A percentile compares a stretch with the other conserved stretches of the same genome.
Conservation (phyloP, 2,113 vertebrate genomes). For the Sorex araneus region DNA sequence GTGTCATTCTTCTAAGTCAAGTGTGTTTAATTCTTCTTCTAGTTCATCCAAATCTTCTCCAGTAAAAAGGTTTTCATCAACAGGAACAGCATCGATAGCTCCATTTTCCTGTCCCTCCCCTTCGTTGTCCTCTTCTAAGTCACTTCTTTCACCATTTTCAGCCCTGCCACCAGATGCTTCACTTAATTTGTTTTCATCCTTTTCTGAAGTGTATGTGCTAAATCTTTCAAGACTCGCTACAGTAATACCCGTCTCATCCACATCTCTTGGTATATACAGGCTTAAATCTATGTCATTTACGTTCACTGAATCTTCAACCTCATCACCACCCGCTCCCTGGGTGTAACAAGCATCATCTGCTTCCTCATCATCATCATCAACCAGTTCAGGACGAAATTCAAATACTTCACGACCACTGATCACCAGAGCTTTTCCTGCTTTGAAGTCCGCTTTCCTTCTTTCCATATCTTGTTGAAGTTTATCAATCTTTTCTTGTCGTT, state of each 20-base stretch:
- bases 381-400: conserved; percentile 97
- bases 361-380: conserved; percentile 97
- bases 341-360: conserved; percentile 94
- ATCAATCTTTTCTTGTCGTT: conserved; percentile 97
- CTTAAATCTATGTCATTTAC: conserved; percentile 96
- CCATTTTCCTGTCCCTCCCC: conserved; percentile 88
- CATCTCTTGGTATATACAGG: conserved; percentile 95
- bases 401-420: conserved; percentile 98
- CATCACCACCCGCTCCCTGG: conserved; percentile 88
- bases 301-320: conserved; percentile 89
- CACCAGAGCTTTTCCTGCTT: conserved; percentile 96
- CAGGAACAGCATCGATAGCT: conserved; percentile 93
- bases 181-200: conserved; percentile 93
- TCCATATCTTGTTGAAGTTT: conserved; percentile 96
- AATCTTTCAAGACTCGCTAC: conserved; percentile 95
- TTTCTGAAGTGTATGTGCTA: conserved; percentile 87
- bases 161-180: conserved; percentile 95
- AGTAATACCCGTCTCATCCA: conserved; percentile 96
- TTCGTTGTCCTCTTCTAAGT: conserved; percentile 87
- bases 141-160: conserved; percentile 90
- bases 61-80: conserved; percentile 99
- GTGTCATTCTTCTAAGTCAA: conserved; percentile 95
- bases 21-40: conserved; percentile 97
- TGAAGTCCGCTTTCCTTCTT: conserved; percentile 98
- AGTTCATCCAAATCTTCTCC: conserved; percentile 99